Conservation (phyloP, 2,888 invertebrate species). For the Pomacea canaliculata region DNA sequence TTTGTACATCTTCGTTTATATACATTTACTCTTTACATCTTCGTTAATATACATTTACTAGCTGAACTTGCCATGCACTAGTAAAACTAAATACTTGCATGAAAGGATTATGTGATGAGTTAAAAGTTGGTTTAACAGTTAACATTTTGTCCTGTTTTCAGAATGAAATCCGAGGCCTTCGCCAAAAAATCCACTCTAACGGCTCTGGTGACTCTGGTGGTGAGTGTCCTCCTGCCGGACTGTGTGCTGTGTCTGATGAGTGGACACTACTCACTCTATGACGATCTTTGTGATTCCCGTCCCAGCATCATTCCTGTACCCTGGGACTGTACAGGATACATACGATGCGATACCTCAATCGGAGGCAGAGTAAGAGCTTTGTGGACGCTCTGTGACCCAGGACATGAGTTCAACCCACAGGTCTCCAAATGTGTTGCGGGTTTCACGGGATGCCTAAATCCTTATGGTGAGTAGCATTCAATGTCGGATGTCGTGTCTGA, state of each 20-base stretch:
- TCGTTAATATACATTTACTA: no score
- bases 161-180: background rate
- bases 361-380: conserved; percentile 7
- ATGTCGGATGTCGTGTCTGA: background rate
- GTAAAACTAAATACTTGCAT: no score
- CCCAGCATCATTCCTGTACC: background rate
- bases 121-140: no score
- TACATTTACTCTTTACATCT: no score
- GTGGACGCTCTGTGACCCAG: conserved; percentile 19
- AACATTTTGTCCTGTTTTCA: background rate
- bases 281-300: conserved; percentile 4
- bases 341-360: conserved; percentile 1
- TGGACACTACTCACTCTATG: conserved; percentile 13
- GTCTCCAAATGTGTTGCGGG: conserved; percentile 3
- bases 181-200: background rate
- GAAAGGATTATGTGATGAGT: no score
- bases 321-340: conserved; percentile 12
- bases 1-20: no score
- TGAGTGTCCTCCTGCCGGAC: background rate
- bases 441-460: conserved; percentile 12
- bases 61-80: no score
- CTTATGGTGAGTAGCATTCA: conserved; percentile 18
- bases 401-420: conserved; percentile 20
- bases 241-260: background rate
- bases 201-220: background rate